Evolutionary conservation across 2,888 invertebrate species (phyloP).

Genomic region (Craniophora ligustri): DNA sequence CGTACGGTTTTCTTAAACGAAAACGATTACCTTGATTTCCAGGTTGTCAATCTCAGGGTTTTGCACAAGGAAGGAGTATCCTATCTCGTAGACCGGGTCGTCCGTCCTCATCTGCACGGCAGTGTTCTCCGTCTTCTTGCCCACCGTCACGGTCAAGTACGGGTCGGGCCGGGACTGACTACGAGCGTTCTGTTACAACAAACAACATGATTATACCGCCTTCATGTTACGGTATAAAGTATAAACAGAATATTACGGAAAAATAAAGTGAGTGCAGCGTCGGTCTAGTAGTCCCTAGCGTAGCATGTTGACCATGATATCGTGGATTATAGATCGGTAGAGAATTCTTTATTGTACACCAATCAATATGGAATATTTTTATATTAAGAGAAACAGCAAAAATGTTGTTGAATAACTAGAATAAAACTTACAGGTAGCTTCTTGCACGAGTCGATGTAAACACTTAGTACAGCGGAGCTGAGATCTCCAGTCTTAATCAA

Average conservation of each 20-base stretch:
- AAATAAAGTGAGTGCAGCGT: no score
- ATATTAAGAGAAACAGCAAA: no score
- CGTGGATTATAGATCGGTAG: no score
- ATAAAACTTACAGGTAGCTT: constrained; percentile 94
- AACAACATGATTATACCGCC: background rate
- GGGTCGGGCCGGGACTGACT: constrained; percentile 94
- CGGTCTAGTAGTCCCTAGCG: no score
- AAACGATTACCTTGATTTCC: constrained; percentile 94
- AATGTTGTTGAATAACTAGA: no score
- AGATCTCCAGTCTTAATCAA: constrained; percentile 92
- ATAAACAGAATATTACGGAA: no score
- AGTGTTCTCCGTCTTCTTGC: constrained; percentile 92
- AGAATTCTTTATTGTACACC: no score
- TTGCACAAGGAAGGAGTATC: constrained; percentile 96
- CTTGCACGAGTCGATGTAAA: constrained; percentile 97
- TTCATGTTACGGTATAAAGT: no score
- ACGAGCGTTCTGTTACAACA: constrained; percentile 89
- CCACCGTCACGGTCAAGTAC: constrained; percentile 93
- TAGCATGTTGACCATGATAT: no score
- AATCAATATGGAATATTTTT: no score
- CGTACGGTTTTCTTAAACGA: no score
- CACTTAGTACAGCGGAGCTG: constrained; percentile 93
- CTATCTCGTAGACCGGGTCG: constrained; percentile 98
- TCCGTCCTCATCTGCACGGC: constrained; percentile 93
- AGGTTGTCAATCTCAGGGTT: constrained; percentile 97